phyloP scores from a whole-genome alignment of 2,888 invertebrate genomes.

The Amiota communis region DNA sequence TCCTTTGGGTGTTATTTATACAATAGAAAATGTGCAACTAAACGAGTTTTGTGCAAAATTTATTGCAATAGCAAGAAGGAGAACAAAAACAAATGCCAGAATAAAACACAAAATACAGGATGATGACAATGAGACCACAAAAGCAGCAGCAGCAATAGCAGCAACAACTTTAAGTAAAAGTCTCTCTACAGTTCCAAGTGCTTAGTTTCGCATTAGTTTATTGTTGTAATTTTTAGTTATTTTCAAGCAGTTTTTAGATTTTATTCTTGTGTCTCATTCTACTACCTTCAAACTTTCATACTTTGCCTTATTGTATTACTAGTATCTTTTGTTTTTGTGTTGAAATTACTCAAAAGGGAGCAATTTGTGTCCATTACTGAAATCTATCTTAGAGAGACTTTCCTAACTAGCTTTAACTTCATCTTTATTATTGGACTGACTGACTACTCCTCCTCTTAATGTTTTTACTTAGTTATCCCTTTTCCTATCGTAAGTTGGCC shows the following conservation, averaged over 20 bases:
- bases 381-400: not conserved
- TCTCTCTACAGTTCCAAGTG: not conserved
- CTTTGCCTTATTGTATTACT: no score
- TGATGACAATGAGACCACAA: not conserved
- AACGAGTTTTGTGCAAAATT: conserved; percentile 27
- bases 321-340: not conserved
- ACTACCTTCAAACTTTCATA: no score
- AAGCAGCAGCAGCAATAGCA: not conserved
- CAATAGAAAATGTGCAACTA: conserved; percentile 6
- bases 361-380: conserved; percentile 26
- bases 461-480: not conserved
- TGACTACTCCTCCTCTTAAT: not conserved
- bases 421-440: not conserved
- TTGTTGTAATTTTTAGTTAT: conserved; percentile 16
- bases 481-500: no score
- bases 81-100: not conserved
- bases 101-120: not conserved
- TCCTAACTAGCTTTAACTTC: not conserved
- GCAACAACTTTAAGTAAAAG: not conserved
- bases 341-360: conserved; percentile 25
- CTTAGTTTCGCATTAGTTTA: not conserved
- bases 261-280: no score
- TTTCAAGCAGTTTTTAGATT: no score
- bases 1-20: conserved; percentile 21
- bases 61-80: conserved; percentile 5